Evolutionary conservation across 2,888 invertebrate genomes (phyloP).

Genomic region (Drosophila lutescens): DNA sequence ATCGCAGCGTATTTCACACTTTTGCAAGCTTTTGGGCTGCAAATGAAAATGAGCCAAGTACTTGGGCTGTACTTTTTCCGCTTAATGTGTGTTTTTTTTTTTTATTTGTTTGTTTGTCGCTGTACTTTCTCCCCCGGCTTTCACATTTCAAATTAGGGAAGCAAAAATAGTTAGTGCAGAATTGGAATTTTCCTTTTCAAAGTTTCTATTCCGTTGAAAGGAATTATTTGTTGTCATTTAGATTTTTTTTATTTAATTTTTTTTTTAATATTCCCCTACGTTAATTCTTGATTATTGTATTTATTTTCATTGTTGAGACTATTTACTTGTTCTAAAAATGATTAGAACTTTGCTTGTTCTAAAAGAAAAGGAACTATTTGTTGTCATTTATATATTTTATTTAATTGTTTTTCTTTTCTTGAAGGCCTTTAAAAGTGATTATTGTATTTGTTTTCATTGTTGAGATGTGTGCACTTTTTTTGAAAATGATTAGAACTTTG

Average conservation of each 20-base stretch:
- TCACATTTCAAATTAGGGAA: slow-evolving; percentile 18
- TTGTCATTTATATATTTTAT: too few species aligned
- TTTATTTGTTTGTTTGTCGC: slow-evolving; percentile 10
- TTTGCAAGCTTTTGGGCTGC: slow-evolving; percentile 25
- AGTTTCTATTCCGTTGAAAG: not conserved
- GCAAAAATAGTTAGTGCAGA: not conserved
- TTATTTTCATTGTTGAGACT: too few species aligned
- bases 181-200: not conserved
- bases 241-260: not conserved
- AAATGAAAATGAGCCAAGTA: slow-evolving; percentile 20
- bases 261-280: too few species aligned
- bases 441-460: too few species aligned
- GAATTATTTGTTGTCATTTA: not conserved
- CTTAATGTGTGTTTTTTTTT: not conserved
- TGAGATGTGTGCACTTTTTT: too few species aligned
- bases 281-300: too few species aligned
- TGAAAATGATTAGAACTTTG: not conserved
- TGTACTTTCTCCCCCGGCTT: slow-evolving; percentile 32
- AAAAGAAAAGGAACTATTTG: too few species aligned
- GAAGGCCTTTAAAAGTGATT: too few species aligned
- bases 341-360: too few species aligned
- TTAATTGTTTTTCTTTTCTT: too few species aligned
- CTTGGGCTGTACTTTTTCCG: slow-evolving; percentile 16
- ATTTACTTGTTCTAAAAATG: too few species aligned
- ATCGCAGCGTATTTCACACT: slow-evolving; percentile 21